Evolutionary conservation across 2,113 vertebrate species (phyloP).

Genomic region (Istiophorus platypterus): DNA sequence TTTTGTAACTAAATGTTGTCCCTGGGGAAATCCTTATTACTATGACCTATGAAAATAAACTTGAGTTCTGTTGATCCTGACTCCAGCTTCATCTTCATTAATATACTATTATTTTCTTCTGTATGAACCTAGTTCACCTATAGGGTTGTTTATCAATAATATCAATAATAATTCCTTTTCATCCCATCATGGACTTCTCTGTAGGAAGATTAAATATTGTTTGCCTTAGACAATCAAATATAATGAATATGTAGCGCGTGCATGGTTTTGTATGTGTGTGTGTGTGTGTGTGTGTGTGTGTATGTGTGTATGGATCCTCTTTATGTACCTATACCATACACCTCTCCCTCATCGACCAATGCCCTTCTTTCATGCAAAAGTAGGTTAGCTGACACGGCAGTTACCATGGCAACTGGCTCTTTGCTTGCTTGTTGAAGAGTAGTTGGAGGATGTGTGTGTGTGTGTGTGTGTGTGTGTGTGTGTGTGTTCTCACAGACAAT

Average conservation of each 20-base stretch:
- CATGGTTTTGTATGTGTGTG: constrained; percentile 4
- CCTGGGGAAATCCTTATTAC: constrained; percentile 25
- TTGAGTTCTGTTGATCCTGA: constrained; percentile 9
- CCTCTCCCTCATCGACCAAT: constrained; percentile 64
- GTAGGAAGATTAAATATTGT: constrained; percentile 13
- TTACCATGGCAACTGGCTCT: constrained; percentile 80
- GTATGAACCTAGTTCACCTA: neutral
- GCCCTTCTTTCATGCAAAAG: constrained; percentile 75
- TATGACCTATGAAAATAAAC: constrained; percentile 31
- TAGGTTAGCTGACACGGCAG: constrained; percentile 79
- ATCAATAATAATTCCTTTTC: constrained; percentile 13
- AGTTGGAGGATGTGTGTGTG: constrained; percentile 59
- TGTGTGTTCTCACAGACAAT: constrained; percentile 47
- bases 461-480: constrained; percentile 54
- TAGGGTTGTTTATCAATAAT: neutral
- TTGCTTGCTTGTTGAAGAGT: constrained; percentile 64
- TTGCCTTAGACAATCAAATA: constrained; percentile 19
- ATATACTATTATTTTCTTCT: neutral
- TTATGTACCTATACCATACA: constrained; percentile 49
- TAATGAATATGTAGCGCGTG: constrained; percentile 33
- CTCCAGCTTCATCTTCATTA: neutral
- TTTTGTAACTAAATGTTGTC: constrained; percentile 14
- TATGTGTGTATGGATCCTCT: constrained; percentile 8
- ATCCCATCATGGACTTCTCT: neutral
- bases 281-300: constrained; percentile 8